These are phyloP conservation scores for Pristiophorus japonicus DNA, from an alignment of 2,113 vertebrate genomes.

Conservation along the genomic window DNA sequence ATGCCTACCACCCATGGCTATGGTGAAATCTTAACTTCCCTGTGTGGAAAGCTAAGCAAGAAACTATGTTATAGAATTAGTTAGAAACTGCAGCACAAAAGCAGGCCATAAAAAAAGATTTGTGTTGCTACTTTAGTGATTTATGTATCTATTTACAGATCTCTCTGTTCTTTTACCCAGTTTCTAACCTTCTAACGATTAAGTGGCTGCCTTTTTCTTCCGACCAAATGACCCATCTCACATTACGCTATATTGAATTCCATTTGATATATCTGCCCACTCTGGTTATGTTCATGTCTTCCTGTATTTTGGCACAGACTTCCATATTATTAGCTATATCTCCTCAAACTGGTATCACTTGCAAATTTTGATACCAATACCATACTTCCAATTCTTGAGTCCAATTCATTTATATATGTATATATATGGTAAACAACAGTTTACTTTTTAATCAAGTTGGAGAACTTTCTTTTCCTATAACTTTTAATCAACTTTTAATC, in stretches of 20 bases:
- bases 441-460: too few relatives aligned
- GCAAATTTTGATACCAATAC: neutral
- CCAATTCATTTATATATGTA: neutral
- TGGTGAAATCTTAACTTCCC: neutral
- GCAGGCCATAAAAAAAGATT: too few relatives aligned
- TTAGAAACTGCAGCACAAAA: neutral
- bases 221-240: neutral
- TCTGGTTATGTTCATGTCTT: neutral
- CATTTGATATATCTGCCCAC: neutral
- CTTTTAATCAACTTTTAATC: too few relatives aligned
- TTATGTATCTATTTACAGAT: neutral
- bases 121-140: too few relatives aligned
- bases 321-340: neutral
- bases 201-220: neutral
- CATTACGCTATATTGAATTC: neutral
- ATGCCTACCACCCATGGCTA: neutral
- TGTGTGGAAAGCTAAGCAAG: neutral
- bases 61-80: neutral
- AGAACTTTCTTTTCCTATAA: too few relatives aligned
- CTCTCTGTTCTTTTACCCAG: neutral
- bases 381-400: neutral
- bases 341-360: neutral
- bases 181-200: neutral
- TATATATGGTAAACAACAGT: neutral
- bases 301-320: too few relatives aligned